Base-by-base conservation (phyloP, 2,113 vertebrate genomes). In the Esox niger region DNA sequence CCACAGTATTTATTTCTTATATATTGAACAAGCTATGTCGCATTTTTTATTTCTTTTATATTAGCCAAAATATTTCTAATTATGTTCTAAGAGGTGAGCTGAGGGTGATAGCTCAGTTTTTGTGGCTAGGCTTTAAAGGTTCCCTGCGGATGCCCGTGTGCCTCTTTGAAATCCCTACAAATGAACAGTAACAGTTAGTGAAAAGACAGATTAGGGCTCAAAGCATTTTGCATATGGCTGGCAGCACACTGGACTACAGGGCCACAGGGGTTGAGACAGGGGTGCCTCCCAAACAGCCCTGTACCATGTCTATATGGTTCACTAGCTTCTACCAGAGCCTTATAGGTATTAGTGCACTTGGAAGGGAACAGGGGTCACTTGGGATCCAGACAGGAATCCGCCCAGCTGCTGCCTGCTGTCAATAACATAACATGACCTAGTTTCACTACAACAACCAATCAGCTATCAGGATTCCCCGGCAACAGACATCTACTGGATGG, bases 141-240 rank as follows among this genome's bases (percentile, higher is more conserved):
- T 74, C 88, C 91, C 91, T 92, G 95, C 94, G 88, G 91, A 92
- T 90, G 92, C 90, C 88, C 82, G 82, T 88, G 82, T 88, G 90
- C 90, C 87, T 90, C 92, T 92, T 81, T 94, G 92, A 94, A 95
- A 95, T 96, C 91, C 92, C 86, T 82, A 78, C 86, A 81, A 95
- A 95, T 94, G 89, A 92, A 95, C 93, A 94, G 93, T 91, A 95
- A 93, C 92, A 92, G 87, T 92, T 90, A 83, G 83, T 95, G 94
- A 97, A 98, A 95, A 90, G 94, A 82, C n/a, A 93, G 92, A 97
- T 96, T 96, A 97, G 63, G 83, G 75, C 82, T 72, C 94, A 96
- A 93, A 88, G 92, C 91, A 86, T 85, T 84, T 86, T 92, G 90
- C 79, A 90, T 88, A 84, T 70, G 75, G 65, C 61, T 49, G 88